Evolutionary conservation across 2,888 invertebrate genomes (phyloP).

Genomic region (Neoascia interrupta): DNA sequence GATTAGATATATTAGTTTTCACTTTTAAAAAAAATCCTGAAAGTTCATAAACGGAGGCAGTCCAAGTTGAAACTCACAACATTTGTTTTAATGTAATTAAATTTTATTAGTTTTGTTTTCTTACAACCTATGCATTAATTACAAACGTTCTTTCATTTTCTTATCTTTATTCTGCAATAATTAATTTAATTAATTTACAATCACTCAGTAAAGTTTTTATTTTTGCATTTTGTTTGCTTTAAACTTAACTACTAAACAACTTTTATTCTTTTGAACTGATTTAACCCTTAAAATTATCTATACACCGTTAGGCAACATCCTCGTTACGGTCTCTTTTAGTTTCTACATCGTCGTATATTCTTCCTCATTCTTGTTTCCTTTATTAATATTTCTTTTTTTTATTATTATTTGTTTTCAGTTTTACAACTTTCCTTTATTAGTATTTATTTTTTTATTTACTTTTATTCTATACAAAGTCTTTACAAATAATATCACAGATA

Average conservation of each 20-base stretch:
- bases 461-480: slow-evolving; percentile 64
- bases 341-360: too few relatives aligned
- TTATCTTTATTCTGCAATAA: slow-evolving; percentile 23
- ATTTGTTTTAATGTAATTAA: slow-evolving; percentile 48
- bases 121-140: slow-evolving; percentile 60
- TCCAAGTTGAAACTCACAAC: background rate
- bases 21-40: background rate
- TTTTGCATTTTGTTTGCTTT: slow-evolving; percentile 10
- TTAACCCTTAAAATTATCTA: slow-evolving; percentile 57
- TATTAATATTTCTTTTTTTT: slow-evolving; percentile 19
- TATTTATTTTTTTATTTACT: slow-evolving; percentile 12
- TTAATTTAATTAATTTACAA: slow-evolving; percentile 51
- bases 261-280: slow-evolving; percentile 48
- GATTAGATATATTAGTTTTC: background rate
- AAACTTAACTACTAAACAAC: slow-evolving; percentile 40
- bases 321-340: slow-evolving; percentile 8
- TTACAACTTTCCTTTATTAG: slow-evolving; percentile 34
- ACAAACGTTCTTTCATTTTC: slow-evolving; percentile 34
- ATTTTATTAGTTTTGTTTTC: slow-evolving; percentile 58
- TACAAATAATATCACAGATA: slow-evolving; percentile 73
- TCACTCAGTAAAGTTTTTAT: slow-evolving; percentile 50
- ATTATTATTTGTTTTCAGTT: slow-evolving; percentile 18
- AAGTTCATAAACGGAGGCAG: too few relatives aligned
- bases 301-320: slow-evolving; percentile 24
- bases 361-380: slow-evolving; percentile 16